Evolutionary conservation across 2,888 invertebrate species (phyloP).

Genomic region (Hypomecis atomaria): DNA sequence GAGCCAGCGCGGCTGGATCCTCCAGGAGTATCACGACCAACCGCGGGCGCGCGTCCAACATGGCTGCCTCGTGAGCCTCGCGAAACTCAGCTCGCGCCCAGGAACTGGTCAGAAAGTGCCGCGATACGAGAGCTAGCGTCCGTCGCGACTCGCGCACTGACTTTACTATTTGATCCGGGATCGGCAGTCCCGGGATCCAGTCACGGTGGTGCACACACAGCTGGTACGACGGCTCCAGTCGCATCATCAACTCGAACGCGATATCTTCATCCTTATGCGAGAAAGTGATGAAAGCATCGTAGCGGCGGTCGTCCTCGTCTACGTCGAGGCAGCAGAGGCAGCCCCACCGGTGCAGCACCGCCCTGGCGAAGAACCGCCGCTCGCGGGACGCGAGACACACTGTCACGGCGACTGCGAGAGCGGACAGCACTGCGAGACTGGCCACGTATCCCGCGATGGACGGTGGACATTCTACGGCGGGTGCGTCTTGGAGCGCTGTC

Average conservation of each 20-base stretch:
- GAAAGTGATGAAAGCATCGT: conserved; percentile 12
- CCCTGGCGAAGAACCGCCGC: not conserved
- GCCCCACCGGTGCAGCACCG: conserved; percentile 3
- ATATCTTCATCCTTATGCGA: not conserved
- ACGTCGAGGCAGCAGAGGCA: not conserved
- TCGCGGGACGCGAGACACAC: no score
- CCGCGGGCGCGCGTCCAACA: no score
- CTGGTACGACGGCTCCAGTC: not conserved
- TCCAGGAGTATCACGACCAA: no score
- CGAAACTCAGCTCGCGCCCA: no score
- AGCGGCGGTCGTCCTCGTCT: conserved; percentile 3
- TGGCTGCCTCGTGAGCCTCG: no score
- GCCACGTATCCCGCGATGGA: no score
- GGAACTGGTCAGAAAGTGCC: no score
- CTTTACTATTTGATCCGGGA: not conserved
- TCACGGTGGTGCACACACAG: conserved; percentile 1
- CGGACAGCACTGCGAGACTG: no score
- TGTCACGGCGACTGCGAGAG: no score
- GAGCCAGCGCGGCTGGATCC: no score
- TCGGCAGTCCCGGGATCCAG: not conserved
- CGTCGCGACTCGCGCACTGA: conserved; percentile 7
- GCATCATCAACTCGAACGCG: no score
- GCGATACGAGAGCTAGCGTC: not conserved
- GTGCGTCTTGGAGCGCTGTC: not conserved
- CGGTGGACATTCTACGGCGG: no score